These are phyloP conservation scores for Paramormyrops kingsleyae DNA, from an alignment of 2,113 vertebrate genomes.

Conservation along the genomic window DNA sequence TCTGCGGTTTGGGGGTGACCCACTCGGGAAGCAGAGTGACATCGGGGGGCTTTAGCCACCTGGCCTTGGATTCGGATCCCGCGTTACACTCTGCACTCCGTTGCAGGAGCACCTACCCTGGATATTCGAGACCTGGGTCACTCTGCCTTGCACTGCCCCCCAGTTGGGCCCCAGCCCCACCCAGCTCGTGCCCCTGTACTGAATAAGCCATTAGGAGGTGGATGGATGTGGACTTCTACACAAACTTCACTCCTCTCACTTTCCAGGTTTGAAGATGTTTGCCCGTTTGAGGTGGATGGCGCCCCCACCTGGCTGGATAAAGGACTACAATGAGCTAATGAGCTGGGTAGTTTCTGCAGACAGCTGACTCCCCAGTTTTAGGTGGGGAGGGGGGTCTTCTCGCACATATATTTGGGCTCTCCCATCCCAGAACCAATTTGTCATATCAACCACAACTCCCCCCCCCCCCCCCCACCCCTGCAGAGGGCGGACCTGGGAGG, in stretches of 20 bases:
- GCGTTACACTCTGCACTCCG: neutral
- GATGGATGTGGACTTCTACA: neutral
- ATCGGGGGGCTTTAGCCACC: neutral
- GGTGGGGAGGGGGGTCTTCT: neutral
- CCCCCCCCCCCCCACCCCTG: slow-evolving; percentile 34
- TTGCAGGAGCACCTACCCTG: neutral
- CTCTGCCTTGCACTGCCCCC: neutral
- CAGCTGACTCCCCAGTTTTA: neutral
- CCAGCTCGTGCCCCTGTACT: neutral
- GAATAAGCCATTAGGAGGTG: neutral
- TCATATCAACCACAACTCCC: slow-evolving; percentile 38
- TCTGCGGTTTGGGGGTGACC: neutral
- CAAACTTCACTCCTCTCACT: neutral
- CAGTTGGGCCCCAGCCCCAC: neutral
- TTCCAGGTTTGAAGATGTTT: neutral
- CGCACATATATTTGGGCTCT: neutral
- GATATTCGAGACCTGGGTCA: neutral
- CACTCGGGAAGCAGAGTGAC: neutral
- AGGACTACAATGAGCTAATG: neutral
- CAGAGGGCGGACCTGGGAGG: slow-evolving; percentile 41
- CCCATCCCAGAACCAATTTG: slow-evolving; percentile 32
- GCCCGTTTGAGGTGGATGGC: neutral
- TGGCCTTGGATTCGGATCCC: neutral
- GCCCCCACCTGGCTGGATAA: neutral
- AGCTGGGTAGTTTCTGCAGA: neutral